phyloP scores from a whole-genome alignment of 2,888 invertebrate genomes.

The Ormyrus rosae region DNA sequence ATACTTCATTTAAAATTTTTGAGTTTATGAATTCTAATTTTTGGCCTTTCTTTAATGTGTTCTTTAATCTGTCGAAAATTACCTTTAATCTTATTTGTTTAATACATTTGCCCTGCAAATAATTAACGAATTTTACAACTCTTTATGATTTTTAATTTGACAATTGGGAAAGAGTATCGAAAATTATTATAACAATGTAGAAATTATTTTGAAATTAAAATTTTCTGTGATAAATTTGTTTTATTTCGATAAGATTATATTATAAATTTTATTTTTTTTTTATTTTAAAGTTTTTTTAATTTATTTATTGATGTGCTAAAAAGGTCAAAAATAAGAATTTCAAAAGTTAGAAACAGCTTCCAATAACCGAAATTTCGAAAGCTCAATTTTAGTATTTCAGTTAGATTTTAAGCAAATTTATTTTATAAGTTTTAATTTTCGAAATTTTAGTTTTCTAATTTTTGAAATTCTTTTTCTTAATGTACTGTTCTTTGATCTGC shows the following conservation, averaged over 20 bases:
- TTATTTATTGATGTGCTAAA: background rate
- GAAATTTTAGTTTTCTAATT: conserved; percentile 46
- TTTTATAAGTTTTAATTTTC: conserved; percentile 39
- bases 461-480: conserved; percentile 30
- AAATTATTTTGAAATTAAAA: conserved; percentile 4
- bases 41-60: conserved; percentile 38
- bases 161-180: conserved; percentile 30
- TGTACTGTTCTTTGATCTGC: background rate
- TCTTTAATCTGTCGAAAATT: background rate
- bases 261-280: background rate
- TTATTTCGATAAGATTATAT: background rate
- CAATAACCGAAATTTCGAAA: conserved; percentile 25
- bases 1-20: conserved; percentile 1
- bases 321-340: conserved; percentile 48
- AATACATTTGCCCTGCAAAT: no score
- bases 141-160: conserved; percentile 49
- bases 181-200: conserved; percentile 4
- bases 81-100: no score
- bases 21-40: conserved; percentile 39
- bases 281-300: no score
- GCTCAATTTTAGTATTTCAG: background rate
- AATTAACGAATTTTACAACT: background rate
- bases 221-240: no score
- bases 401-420: background rate
- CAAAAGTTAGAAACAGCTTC: conserved; percentile 29